These are phyloP conservation scores for Oryzias celebensis DNA, from an alignment of 2,113 vertebrate genomes.

Conservation along the genomic window DNA sequence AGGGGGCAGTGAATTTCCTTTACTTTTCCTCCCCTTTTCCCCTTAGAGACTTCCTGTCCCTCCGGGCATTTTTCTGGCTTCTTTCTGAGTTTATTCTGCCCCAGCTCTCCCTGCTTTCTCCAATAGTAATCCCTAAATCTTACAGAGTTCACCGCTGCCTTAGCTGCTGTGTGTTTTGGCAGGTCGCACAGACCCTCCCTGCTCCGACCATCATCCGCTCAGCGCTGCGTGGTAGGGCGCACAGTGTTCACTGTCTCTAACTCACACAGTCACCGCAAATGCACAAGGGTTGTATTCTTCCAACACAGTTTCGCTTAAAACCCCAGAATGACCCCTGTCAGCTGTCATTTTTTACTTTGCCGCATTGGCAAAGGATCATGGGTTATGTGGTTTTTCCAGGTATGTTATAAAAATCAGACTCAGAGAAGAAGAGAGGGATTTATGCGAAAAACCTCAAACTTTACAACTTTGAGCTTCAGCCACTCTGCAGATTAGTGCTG, in stretches of 20 bases:
- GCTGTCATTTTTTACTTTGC: slow-evolving; percentile 31
- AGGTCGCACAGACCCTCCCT: slow-evolving; percentile 49
- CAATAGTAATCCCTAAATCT: slow-evolving; percentile 26
- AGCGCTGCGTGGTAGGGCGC: slow-evolving; percentile 51
- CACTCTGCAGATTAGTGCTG: slow-evolving; percentile 10
- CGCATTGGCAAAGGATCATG: slow-evolving; percentile 41
- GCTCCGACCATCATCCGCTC: slow-evolving; percentile 41
- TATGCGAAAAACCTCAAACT: slow-evolving; percentile 30
- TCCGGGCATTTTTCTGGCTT: neutral
- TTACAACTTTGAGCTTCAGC: slow-evolving; percentile 16
- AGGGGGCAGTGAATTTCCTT: slow-evolving; percentile 30
- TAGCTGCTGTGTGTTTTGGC: slow-evolving; percentile 67
- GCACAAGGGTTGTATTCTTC: slow-evolving; percentile 29
- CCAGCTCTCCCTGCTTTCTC: slow-evolving; percentile 11
- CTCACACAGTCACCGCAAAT: slow-evolving; percentile 9
- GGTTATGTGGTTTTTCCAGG: slow-evolving; percentile 39
- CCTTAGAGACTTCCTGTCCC: slow-evolving; percentile 3
- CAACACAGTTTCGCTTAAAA: slow-evolving; percentile 29
- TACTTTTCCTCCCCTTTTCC: neutral
- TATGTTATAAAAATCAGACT: slow-evolving; percentile 21
- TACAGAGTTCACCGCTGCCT: slow-evolving; percentile 55
- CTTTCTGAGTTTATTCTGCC: slow-evolving; percentile 29
- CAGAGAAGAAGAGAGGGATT: slow-evolving; percentile 20
- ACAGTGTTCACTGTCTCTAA: slow-evolving; percentile 25
- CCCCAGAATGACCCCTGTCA: slow-evolving; percentile 24